Evolutionary conservation across 2,113 vertebrate genomes (phyloP), one percentile per base, ranked within the genome.

Genomic region (Eleginops maclovinus): DNA sequence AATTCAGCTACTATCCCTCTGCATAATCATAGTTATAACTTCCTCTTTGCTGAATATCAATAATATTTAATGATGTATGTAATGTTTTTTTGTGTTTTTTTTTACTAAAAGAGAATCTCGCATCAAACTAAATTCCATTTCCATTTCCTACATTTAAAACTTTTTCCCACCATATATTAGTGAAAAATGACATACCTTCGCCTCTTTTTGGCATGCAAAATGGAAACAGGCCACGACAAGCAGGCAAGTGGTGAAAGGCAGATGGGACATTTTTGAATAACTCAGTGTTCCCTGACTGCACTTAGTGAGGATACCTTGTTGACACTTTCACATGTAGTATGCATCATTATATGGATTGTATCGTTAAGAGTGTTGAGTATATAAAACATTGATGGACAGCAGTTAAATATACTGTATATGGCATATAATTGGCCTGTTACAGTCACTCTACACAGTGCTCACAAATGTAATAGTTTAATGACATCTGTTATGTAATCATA

Each of bases 201-300:
- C 10, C 26, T 31, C 2, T 59, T 24, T 75, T 49, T 60, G 19
- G 10, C 9, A 31, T 21, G 36, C 44, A 46, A 46, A 47, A 3
- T 55, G 47, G 55, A 40, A 24, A 14, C 66, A 80, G 61, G 56
- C 50, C 41, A 26, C 9, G 10, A 69, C 31, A 54, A 12, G 66
- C 13, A 56, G 24, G 31, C 47, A 26, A 49, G 55, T 61, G 47
- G 79, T 79, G 51, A 67, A 46, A 66, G 51, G 28, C 76, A 83
- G 77, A 73, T 78, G 79, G 75, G 16, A 41, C n/a, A 44, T 72
- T 64, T n/a, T 47, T 62, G 65, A 79, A 78, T 81, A 54, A 81
- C 40, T 12, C 28, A 56, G 41, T 75, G 55, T 54, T 69, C 54
- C 60, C 46, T 62, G 2, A 9, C 21, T 47, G 54, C 11, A 3